Evolutionary conservation across 2,113 vertebrate genomes (phyloP), one percentile per base, ranked within the genome.

Genomic region (Pipra filicauda): DNA sequence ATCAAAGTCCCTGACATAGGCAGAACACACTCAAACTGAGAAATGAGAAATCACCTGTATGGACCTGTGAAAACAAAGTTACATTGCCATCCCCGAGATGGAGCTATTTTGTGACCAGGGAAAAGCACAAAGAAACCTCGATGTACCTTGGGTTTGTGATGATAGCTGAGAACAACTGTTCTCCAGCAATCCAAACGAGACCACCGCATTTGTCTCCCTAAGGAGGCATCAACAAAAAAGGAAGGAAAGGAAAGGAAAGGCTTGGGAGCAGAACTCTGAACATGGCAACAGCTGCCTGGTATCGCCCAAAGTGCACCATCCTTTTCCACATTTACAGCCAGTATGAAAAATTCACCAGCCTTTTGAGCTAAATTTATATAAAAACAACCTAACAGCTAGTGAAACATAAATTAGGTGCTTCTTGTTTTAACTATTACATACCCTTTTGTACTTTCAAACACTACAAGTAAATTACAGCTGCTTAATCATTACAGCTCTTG

Each of bases 401-500:
- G 75, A 96, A 96, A 80, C 58, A 86, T 66, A 79, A 93, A 83
- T 39, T 6, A 77, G 91, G 43, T 15, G 59, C 64, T 89, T 89
- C 74, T 62, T 94, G 58, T 78, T 94, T 94, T 83, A 94, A 91
- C 67, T 82, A 66, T 77, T 73, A 76, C 87, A 62, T 92, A 94
- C 81, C 89, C 88, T 95, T 96, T 93, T 91, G 81, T 96, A 91
- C 89, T 95, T 91, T 83, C 78, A 85, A 91, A 95, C 54, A 54
- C 58, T 64, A 49, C 41, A 23, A 61, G 74, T 85, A 87, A 94
- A 88, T 77, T 91, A 80, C 43, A 85, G 85, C 81, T 79, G 91
- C 66, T 95, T 95, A 97, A 97, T 94, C 73, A 91, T 96, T 96
- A 95, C 3, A 6, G n/a, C n/a, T 73, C 55, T 75, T 71, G 89